phyloP scores from a whole-genome alignment of 2,113 vertebrate genomes.

The Thryonomys swinderianus region DNA sequence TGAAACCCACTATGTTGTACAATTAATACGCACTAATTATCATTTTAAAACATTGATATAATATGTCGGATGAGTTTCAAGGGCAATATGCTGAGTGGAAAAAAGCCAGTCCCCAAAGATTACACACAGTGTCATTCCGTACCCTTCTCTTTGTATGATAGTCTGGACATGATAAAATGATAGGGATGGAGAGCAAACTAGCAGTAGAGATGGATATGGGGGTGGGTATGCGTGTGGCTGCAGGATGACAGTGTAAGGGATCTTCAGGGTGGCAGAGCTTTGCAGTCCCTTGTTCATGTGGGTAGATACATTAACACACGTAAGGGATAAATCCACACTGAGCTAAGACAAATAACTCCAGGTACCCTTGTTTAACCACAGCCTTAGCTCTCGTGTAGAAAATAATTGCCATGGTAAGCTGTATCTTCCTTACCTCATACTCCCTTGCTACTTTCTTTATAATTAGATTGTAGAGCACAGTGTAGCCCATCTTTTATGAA shows the following conservation, averaged over 20 bases:
- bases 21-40: not conserved
- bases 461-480: not conserved
- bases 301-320: not conserved
- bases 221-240: not conserved
- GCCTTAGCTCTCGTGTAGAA: not conserved
- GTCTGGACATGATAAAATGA: not conserved
- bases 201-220: not conserved
- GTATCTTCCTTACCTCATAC: not conserved
- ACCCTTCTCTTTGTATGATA: not conserved
- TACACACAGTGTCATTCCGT: not conserved
- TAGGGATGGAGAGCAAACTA: not conserved
- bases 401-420: not conserved
- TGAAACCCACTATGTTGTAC: not conserved
- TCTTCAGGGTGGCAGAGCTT: not conserved
- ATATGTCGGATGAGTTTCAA: not conserved
- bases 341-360: not conserved
- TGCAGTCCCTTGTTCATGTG: not conserved
- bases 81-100: not conserved
- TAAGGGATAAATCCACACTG: not conserved
- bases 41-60: not conserved
- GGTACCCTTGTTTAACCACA: not conserved
- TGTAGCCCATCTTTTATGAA: not conserved
- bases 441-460: not conserved
- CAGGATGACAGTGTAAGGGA: not conserved
- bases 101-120: not conserved